A percentile compares a stretch with the other conserved stretches of the same genome.
These are phyloP conservation scores for Cepaea hortensis DNA, from an alignment of 2,888 invertebrate species.

Conservation along the genomic window DNA sequence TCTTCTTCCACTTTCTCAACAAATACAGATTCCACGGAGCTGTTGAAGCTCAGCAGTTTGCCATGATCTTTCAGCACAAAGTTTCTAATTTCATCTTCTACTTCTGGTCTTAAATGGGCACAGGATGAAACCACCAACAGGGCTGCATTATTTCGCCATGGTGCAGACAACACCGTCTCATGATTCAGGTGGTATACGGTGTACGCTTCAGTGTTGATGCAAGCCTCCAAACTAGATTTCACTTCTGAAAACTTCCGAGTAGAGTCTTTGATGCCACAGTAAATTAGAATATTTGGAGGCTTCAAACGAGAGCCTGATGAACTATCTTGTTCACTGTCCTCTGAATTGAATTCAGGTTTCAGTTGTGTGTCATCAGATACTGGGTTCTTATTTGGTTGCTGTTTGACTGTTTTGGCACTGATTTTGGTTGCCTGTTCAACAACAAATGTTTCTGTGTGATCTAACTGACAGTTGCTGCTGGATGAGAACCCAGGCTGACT, in stretches of 20 bases:
- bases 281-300: conserved; percentile 75
- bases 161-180: conserved; percentile 63
- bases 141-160: conserved; percentile 72
- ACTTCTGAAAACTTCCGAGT: conserved; percentile 65
- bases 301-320: conserved; percentile 53
- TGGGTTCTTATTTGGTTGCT: neutral
- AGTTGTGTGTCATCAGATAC: neutral
- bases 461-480: conserved; percentile 13
- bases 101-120: conserved; percentile 63
- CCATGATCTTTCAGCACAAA: conserved; percentile 43
- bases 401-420: neutral
- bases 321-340: too few relatives aligned
- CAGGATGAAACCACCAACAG: conserved; percentile 66
- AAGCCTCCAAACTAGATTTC: conserved; percentile 61
- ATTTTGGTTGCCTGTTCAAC: neutral
- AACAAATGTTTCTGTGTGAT: conserved; percentile 26
- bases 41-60: conserved; percentile 48
- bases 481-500: neutral
- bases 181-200: conserved; percentile 72
- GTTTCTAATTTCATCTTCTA: conserved; percentile 53
- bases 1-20: conserved; percentile 13
- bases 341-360: neutral
- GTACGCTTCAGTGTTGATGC: conserved; percentile 69
- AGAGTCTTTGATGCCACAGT: conserved; percentile 72
- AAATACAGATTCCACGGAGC: conserved; percentile 49